Evolutionary conservation across 37 sponge, comb jelly and placozoan species (phyloP), one percentile per base, ranked within the genome.

Genomic region (Spongia lamella): DNA sequence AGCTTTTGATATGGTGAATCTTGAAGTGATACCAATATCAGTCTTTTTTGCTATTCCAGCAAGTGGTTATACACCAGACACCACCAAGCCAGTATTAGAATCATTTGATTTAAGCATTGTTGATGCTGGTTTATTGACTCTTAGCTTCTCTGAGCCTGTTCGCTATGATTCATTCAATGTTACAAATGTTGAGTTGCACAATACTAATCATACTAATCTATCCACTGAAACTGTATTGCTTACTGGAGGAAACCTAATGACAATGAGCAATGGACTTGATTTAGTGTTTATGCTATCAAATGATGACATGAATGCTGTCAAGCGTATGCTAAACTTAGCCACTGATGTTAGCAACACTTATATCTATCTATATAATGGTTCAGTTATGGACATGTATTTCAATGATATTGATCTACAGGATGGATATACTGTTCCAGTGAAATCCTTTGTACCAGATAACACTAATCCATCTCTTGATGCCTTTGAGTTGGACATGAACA

Each of bases 121-220:
- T 22, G 32, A 22, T 22, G 31, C 72, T 37, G 89, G 60, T 27
- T 30, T 80, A 20, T 50, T 93, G 0, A 65, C 64, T 16, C 68
- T 85, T 33, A 63, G 52, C 0, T 93, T 93, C 68, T 83, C 86
- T 30, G 93, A 93, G 61, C 81, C 89, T 31, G 79, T 93, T 6
- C 34, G 64, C 27, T 24, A 66, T 15, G 9, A n/a, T 14, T 72
- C 85, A 34, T 61, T 93, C 60, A 49, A 78, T 13, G 38, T 43
- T 19, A 81, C 83, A 31, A 52, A 62, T 13, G 72, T 93, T 17
- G 83, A 81, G 60, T 68, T 93, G 63, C 89, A 88, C 58, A 88
- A 93, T 54, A 43, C 85, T 0, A 64, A 22, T 52, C 56, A 73
- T 76, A 79, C 54, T 26, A 40, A 35, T 11, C 73, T 72, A 3